Conservation (phyloP, 2,888 invertebrate genomes). For the Melipona beecheii region DNA sequence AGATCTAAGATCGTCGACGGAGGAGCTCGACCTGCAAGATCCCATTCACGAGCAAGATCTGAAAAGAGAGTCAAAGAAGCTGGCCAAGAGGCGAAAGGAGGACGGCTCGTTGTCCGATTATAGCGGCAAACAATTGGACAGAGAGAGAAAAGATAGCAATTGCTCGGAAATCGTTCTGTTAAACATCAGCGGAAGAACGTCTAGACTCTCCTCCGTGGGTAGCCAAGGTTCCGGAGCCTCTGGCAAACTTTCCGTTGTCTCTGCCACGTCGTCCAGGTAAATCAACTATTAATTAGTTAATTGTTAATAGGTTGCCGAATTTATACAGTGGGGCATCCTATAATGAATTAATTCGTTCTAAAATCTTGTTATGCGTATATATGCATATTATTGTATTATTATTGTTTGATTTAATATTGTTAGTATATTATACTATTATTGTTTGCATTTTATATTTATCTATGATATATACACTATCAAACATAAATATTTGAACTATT, state of each 20-base stretch:
- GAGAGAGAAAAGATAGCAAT: slow-evolving; percentile 90
- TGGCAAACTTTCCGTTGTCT: slow-evolving; percentile 80
- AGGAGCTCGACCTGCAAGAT: slow-evolving; percentile 94
- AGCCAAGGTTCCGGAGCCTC: slow-evolving; percentile 90
- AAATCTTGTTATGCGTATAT: no score
- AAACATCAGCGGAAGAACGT: slow-evolving; percentile 90
- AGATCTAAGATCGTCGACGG: slow-evolving; percentile 94
- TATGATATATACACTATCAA: no score
- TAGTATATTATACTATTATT: no score
- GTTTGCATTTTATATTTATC: no score
- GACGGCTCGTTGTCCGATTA: slow-evolving; percentile 82
- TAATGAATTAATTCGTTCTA: no score
- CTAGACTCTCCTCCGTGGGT: slow-evolving; percentile 92
- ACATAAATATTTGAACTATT: no score
- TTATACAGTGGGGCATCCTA: no score
- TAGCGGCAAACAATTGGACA: slow-evolving; percentile 84
- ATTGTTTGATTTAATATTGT: no score
- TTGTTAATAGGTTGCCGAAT: not conserved
- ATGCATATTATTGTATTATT: no score
- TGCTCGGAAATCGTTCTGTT: slow-evolving; percentile 91
- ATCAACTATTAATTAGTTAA: not conserved
- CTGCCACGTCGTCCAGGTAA: slow-evolving; percentile 82
- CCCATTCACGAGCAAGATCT: slow-evolving; percentile 84
- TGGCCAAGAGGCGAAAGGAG: slow-evolving; percentile 80
- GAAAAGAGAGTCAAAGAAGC: slow-evolving; percentile 78